A percentile compares a stretch with the other conserved stretches of the same genome.
phyloP scores from a whole-genome alignment of 2,888 invertebrate genomes.

The Melinaea menophilus region DNA sequence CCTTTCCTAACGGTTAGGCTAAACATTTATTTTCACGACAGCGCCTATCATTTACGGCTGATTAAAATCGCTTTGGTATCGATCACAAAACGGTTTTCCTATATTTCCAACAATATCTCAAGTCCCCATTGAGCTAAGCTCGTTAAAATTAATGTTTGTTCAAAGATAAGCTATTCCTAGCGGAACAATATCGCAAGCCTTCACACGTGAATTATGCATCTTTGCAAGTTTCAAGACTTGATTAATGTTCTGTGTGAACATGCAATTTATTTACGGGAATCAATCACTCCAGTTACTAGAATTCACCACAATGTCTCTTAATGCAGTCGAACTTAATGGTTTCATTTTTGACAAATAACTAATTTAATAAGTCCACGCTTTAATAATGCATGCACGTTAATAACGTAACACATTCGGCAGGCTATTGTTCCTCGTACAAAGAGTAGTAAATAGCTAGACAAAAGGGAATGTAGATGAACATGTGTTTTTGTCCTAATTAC shows the following conservation, averaged over 20 bases:
- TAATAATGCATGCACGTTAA: background rate
- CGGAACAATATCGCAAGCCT: constrained; percentile 17
- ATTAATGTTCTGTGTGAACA: constrained; percentile 18
- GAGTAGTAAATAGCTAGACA: constrained; percentile 16
- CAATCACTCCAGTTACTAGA: constrained; percentile 7
- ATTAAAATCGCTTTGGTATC: constrained; percentile 6
- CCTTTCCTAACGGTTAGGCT: background rate
- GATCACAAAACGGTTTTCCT: constrained; percentile 16
- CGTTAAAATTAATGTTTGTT: constrained; percentile 33
- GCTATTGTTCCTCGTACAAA: constrained; percentile 24
- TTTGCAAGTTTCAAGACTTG: constrained; percentile 19
- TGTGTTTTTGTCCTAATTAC: constrained; percentile 26
- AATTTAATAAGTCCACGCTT: background rate
- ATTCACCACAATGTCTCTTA: background rate
- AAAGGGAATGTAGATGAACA: constrained; percentile 20
- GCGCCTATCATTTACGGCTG: constrained; percentile 5
- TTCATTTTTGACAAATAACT: too few species aligned
- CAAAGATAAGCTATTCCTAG: constrained; percentile 22
- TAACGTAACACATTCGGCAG: constrained; percentile 20
- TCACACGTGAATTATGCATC: constrained; percentile 24
- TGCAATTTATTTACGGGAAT: constrained; percentile 11
- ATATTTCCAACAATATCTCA: constrained; percentile 18
- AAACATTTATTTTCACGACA: background rate
- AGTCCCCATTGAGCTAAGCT: constrained; percentile 24
- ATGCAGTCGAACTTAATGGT: background rate